Conservation (phyloP, 2,113 vertebrate species). For the Conger conger region DNA sequence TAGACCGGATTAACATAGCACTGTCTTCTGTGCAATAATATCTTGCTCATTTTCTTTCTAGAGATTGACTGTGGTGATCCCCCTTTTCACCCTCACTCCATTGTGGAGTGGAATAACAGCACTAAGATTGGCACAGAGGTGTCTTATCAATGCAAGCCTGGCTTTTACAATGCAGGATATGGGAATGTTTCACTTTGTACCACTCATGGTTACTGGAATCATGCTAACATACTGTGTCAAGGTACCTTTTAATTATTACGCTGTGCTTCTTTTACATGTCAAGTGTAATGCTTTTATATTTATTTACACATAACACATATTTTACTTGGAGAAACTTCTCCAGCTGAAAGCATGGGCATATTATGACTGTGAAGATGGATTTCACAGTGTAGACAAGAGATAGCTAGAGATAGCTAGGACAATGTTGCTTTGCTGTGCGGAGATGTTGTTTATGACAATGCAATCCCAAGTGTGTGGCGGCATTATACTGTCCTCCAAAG, state of each 20-base stretch:
- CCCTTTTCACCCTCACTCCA: constrained; percentile 49
- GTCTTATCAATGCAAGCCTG: constrained; percentile 60
- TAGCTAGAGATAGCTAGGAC: constrained; percentile 54
- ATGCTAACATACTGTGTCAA: constrained; percentile 54
- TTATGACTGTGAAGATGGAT: constrained; percentile 61
- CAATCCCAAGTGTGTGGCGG: too few species aligned
- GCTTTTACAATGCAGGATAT: constrained; percentile 57
- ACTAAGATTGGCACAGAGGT: constrained; percentile 52
- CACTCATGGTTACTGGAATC: constrained; percentile 53
- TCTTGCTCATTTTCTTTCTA: constrained; percentile 34
- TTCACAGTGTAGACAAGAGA: constrained; percentile 48
- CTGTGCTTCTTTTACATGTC: neutral
- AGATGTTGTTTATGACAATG: constrained; percentile 53
- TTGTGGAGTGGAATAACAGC: constrained; percentile 57
- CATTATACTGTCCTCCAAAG: too few species aligned
- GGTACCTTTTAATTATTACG: constrained; percentile 48
- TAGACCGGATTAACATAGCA: neutral
- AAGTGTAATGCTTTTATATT: too few species aligned
- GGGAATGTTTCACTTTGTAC: constrained; percentile 63
- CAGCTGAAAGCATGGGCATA: constrained; percentile 23
- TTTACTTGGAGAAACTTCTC: too few species aligned
- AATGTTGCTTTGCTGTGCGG: constrained; percentile 48
- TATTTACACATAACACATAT: too few species aligned
- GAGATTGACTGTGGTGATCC: constrained; percentile 70
- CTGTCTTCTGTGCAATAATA: neutral